phyloP scores from a whole-genome alignment of 2,888 invertebrate genomes.

The Monochamus alternatus region DNA sequence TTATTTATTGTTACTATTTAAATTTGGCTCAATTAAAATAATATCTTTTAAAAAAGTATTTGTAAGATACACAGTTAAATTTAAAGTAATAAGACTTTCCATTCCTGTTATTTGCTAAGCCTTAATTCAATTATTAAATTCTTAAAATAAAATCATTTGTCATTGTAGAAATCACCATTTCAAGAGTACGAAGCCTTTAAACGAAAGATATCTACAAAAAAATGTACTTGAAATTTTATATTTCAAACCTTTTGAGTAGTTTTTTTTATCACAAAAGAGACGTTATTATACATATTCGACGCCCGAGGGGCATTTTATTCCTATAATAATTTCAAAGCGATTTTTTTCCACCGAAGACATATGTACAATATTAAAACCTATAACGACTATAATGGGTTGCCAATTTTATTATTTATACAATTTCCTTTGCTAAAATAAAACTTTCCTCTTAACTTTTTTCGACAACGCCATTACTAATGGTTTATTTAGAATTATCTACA shows the following conservation, averaged over 20 bases:
- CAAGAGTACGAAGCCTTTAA: too few species aligned
- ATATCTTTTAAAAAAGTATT: too few species aligned
- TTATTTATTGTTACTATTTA: too few species aligned
- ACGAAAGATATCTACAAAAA: too few species aligned
- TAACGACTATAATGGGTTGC: conserved; percentile 40
- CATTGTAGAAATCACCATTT: too few species aligned
- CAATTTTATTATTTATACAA: conserved; percentile 44
- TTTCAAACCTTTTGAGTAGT: not conserved
- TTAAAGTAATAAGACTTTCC: too few species aligned
- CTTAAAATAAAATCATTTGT: too few species aligned
- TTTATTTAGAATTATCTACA: conserved; percentile 58
- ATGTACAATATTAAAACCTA: conserved; percentile 32
- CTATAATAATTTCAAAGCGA: conserved; percentile 37
- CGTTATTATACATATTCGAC: conserved; percentile 12
- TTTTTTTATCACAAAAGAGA: conserved; percentile 28
- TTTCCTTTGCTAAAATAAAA: conserved; percentile 38
- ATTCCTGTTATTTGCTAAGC: too few species aligned
- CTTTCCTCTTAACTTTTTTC: conserved; percentile 33
- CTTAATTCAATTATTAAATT: too few species aligned
- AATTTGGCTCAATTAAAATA: too few species aligned
- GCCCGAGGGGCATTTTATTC: conserved; percentile 14
- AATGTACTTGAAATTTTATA: conserved; percentile 15
- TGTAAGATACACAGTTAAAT: too few species aligned
- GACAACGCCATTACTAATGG: conserved; percentile 53
- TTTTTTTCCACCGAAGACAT: conserved; percentile 35